phyloP scores from a whole-genome alignment of 2,113 vertebrate genomes.

The Desmodus rotundus region DNA sequence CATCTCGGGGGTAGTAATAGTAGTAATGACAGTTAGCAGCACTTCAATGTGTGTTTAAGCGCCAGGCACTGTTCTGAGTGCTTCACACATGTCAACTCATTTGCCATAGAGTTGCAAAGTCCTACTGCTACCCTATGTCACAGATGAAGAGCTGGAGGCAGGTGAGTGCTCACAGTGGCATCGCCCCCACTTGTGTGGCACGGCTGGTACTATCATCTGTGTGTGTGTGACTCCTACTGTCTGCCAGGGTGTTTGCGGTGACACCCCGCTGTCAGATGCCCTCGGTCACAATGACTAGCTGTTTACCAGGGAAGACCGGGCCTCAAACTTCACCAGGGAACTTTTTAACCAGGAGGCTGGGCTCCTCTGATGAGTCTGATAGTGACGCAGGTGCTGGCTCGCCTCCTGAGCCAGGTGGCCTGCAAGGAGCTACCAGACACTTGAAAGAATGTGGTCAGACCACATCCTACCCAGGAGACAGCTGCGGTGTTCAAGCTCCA shows the following conservation, averaged over 20 bases:
- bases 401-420: conserved; percentile 31
- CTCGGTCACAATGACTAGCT: neutral
- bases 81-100: neutral
- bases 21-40: no score
- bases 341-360: neutral
- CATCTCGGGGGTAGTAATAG: accelerated
- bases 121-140: neutral
- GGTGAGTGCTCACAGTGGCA: neutral
- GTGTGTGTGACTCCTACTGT: neutral
- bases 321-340: neutral
- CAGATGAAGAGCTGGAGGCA: conserved; percentile 22
- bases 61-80: neutral
- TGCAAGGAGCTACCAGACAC: conserved; percentile 43
- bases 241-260: neutral
- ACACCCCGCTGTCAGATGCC: neutral
- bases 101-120: neutral
- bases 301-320: neutral
- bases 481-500: neutral
- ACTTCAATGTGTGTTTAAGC: neutral
- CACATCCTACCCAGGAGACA: conserved; percentile 30
- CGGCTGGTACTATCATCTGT: neutral
- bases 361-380: neutral
- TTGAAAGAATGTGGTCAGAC: conserved; percentile 57
- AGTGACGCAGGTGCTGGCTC: neutral
- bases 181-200: neutral